phyloP scores from a whole-genome alignment of 1,140 invertebrate genomes.

The Magallana angulata region DNA sequence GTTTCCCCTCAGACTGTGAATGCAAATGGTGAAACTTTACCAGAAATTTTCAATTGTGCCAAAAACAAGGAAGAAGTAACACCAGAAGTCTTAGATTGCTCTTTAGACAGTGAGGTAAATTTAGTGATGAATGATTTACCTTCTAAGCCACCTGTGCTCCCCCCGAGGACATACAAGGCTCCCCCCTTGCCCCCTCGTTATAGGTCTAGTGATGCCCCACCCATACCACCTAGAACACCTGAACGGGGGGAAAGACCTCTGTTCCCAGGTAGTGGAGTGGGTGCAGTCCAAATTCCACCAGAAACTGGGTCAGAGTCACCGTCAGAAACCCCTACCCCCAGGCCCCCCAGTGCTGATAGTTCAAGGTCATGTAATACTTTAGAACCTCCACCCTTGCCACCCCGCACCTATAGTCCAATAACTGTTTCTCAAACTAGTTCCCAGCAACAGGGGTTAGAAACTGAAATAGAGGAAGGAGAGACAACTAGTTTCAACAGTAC shows the following conservation, averaged over 20 bases:
- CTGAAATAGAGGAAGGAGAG: slow-evolving; percentile 58
- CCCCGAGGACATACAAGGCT: slow-evolving; percentile 75
- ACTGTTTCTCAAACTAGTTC: slow-evolving; percentile 54
- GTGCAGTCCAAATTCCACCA: slow-evolving; percentile 25
- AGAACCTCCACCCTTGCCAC: slow-evolving; percentile 72
- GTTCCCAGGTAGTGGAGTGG: slow-evolving; percentile 38
- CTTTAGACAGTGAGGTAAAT: slow-evolving; percentile 38
- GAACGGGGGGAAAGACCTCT: slow-evolving; percentile 58
- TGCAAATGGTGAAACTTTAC: neutral
- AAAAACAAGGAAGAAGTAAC: slow-evolving; percentile 10
- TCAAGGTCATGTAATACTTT: slow-evolving; percentile 19
- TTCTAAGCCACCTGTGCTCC: slow-evolving; percentile 68
- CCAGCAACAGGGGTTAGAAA: slow-evolving; percentile 40
- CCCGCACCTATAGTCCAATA: slow-evolving; percentile 75
- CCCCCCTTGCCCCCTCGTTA: slow-evolving; percentile 72
- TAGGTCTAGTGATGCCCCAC: slow-evolving; percentile 65
- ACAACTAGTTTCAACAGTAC: slow-evolving; percentile 68
- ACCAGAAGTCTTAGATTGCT: slow-evolving; percentile 24
- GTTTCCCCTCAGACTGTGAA: neutral
- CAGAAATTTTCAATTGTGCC: slow-evolving; percentile 2
- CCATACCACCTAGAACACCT: slow-evolving; percentile 66
- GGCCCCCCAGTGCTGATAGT: neutral
- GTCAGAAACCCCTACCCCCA: neutral
- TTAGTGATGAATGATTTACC: slow-evolving; percentile 32
- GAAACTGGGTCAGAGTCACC: neutral